phyloP scores from a whole-genome alignment of 2,113 vertebrate genomes.

The Crotalus tigris region DNA sequence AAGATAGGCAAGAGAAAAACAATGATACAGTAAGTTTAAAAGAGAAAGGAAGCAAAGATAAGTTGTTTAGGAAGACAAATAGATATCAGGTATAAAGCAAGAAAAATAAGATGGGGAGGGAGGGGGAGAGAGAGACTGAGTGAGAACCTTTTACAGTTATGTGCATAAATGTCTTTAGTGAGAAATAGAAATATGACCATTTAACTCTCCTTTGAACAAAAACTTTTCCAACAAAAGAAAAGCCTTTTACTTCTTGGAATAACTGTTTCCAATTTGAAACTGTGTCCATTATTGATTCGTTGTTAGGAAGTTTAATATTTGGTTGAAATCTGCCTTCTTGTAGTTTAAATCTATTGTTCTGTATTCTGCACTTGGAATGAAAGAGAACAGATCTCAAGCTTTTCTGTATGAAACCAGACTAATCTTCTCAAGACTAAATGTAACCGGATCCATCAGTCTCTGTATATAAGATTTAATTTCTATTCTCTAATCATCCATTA shows the following conservation, averaged over 20 bases:
- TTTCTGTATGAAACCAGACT: not conserved
- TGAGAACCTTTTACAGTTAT: not conserved
- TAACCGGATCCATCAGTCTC: not conserved
- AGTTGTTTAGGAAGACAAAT: not conserved
- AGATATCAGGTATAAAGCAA: not conserved
- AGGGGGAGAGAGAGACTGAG: not conserved
- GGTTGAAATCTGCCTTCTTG: not conserved
- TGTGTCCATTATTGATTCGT: not conserved
- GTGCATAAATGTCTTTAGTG: not conserved
- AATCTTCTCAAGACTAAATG: not conserved
- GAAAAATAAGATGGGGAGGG: not conserved
- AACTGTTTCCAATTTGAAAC: not conserved
- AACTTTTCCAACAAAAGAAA: not conserved
- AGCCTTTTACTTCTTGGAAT: not conserved
- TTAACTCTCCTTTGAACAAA: not conserved
- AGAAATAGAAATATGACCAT: not conserved
- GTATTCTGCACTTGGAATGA: not conserved
- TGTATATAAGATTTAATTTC: not conserved
- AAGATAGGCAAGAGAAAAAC: not conserved
- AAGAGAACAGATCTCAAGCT: not conserved
- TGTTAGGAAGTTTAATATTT: not conserved
- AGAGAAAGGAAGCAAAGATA: not conserved
- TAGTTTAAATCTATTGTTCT: not conserved
- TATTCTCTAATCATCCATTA: not conserved
- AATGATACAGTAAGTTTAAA: not conserved